Evolutionary conservation across 2,113 vertebrate genomes (phyloP).

Genomic region (Chaetodon auriga): DNA sequence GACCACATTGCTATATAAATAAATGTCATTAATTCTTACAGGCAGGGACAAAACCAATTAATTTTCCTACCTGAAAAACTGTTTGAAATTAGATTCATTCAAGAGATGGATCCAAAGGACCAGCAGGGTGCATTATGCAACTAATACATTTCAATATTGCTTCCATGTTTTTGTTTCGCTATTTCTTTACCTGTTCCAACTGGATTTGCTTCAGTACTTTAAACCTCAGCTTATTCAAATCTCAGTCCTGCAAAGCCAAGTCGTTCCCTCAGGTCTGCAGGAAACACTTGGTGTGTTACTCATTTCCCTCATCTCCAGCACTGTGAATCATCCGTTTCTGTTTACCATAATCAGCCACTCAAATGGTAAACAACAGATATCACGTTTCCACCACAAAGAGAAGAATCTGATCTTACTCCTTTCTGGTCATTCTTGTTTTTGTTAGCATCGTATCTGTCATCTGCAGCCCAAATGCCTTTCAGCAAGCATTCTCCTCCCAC

Average conservation of each 20-base stretch:
- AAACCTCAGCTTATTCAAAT: slow-evolving; percentile 39
- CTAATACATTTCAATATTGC: slow-evolving; percentile 25
- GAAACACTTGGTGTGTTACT: slow-evolving; percentile 47
- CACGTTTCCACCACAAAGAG: background rate
- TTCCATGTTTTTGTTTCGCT: slow-evolving; percentile 20
- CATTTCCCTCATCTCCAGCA: slow-evolving; percentile 11
- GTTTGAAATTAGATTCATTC: slow-evolving; percentile 33
- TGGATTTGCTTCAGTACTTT: slow-evolving; percentile 53
- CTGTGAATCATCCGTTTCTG: slow-evolving; percentile 21
- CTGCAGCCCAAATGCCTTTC: background rate
- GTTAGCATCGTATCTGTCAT: background rate
- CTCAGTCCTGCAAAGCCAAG: slow-evolving; percentile 42
- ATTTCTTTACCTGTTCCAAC: slow-evolving; percentile 44
- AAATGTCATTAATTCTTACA: slow-evolving; percentile 7
- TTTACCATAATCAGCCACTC: slow-evolving; percentile 31
- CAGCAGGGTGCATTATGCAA: slow-evolving; percentile 57
- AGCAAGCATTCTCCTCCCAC: background rate
- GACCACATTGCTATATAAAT: background rate
- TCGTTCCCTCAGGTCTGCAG: slow-evolving; percentile 44
- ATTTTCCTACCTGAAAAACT: slow-evolving; percentile 1
- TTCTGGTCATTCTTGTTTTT: background rate
- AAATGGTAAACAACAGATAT: slow-evolving; percentile 2
- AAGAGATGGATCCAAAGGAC: slow-evolving; percentile 43
- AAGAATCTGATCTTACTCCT: slow-evolving; percentile 13
- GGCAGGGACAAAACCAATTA: background rate